These are phyloP conservation scores for Oreotragus oreotragus DNA, from an alignment of 2,113 vertebrate species.

Conservation along the genomic window DNA sequence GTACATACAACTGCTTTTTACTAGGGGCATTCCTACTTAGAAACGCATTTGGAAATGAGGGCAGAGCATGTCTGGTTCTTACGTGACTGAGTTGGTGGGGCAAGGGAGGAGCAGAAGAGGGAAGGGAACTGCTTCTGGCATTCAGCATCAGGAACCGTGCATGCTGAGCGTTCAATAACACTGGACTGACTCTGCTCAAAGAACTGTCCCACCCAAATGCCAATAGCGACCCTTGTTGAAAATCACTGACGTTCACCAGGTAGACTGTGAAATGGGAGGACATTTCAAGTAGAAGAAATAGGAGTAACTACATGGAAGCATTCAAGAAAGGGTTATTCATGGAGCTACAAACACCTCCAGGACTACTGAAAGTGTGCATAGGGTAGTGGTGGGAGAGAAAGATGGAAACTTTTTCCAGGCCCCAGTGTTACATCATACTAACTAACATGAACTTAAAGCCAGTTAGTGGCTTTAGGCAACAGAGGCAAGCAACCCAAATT, in stretches of 20 bases:
- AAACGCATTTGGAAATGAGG: not conserved
- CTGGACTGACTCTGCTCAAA: not conserved
- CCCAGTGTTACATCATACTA: not conserved
- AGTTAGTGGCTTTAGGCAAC: not conserved
- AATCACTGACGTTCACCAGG: not conserved
- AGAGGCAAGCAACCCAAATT: not conserved
- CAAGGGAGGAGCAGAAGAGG: not conserved
- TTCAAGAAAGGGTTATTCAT: not conserved
- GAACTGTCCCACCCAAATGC: not conserved
- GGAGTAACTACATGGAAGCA: not conserved
- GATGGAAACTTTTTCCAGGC: not conserved
- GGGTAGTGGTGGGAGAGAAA: not conserved
- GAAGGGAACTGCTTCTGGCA: not conserved
- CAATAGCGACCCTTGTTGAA: not conserved
- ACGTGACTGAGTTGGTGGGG: not conserved
- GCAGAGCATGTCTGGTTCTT: not conserved
- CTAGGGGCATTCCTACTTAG: not conserved
- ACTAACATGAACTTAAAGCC: not conserved
- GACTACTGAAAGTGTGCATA: not conserved
- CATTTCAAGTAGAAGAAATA: not conserved
- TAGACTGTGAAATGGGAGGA: not conserved
- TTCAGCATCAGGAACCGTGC: not conserved
- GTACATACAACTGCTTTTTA: not conserved
- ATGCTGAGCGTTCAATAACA: not conserved
- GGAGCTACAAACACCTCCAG: not conserved